Conservation (phyloP, 1,140 invertebrate species). For the Dufourea novaeangliae region DNA sequence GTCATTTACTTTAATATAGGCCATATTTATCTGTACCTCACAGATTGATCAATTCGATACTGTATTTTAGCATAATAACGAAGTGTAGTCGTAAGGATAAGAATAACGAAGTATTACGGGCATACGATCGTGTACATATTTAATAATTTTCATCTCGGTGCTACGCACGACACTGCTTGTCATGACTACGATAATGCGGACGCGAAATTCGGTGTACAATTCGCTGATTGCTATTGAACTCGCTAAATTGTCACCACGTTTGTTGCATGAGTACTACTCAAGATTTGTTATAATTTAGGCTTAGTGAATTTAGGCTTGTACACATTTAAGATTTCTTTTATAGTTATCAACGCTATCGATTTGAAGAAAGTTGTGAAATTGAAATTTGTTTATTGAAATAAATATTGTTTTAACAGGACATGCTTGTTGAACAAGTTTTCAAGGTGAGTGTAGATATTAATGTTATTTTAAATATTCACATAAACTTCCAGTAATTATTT, state of each 20-base stretch:
- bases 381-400: conserved; percentile 34
- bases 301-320: conserved; percentile 12
- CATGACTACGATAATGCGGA: conserved; percentile 22
- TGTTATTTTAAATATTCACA: background rate
- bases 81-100: conserved; percentile 26
- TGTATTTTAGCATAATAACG: conserved; percentile 32
- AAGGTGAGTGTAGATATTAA: background rate
- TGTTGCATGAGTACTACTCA: conserved; percentile 10
- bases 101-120: conserved; percentile 47
- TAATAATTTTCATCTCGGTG: background rate
- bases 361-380: conserved; percentile 29
- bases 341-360: conserved; percentile 11
- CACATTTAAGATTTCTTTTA: background rate
- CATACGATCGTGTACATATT: conserved; percentile 44
- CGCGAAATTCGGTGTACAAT: conserved; percentile 15
- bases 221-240: background rate
- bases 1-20: conserved; percentile 40
- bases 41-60: conserved; percentile 35
- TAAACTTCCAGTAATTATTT: background rate
- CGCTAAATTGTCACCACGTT: conserved; percentile 7
- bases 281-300: conserved; percentile 9
- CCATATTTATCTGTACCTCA: conserved; percentile 38
- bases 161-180: conserved; percentile 16
- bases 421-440: background rate
- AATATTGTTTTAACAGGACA: conserved; percentile 13